phyloP scores from a whole-genome alignment of 92 coral and sea anemone genomes.

The Phenganax marumi region DNA sequence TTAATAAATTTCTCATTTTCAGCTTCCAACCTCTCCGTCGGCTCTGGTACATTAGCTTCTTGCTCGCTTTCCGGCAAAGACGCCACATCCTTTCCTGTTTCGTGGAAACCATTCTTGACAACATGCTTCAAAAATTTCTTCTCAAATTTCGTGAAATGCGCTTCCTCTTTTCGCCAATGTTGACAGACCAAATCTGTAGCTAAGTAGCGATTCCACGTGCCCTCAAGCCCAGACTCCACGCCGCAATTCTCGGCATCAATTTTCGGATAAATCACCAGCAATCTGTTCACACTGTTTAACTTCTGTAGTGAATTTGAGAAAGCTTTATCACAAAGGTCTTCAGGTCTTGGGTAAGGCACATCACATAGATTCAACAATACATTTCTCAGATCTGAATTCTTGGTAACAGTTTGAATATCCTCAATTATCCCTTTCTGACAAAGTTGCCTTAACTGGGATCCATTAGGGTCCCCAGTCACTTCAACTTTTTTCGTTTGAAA shows the following conservation, averaged over 20 bases:
- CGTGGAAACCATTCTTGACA: conserved; percentile 23
- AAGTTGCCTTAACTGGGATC: conserved; percentile 35
- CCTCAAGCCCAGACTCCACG: conserved; percentile 34
- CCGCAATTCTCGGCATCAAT: conserved; percentile 36
- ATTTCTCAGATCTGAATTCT: conserved; percentile 14
- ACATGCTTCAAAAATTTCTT: conserved; percentile 36
- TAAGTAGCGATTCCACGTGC: conserved; percentile 42
- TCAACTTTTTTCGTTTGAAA: conserved; percentile 18
- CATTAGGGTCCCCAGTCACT: conserved; percentile 40
- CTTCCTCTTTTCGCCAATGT: conserved; percentile 25
- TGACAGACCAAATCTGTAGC: conserved; percentile 37
- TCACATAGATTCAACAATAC: conserved; percentile 26
- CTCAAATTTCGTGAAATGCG: conserved; percentile 26
- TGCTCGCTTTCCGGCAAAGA: conserved; percentile 7
- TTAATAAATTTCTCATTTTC: background rate
- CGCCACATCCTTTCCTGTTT: background rate
- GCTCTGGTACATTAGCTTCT: background rate
- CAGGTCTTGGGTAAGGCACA: conserved; percentile 42
- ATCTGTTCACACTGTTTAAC: conserved; percentile 5
- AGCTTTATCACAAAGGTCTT: conserved; percentile 33
- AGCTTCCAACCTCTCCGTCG: background rate
- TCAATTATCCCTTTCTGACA: conserved; percentile 43
- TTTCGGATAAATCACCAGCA: conserved; percentile 25
- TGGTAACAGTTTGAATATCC: conserved; percentile 17
- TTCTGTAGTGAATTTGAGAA: conserved; percentile 23